phyloP scores from a whole-genome alignment of 1,140 invertebrate species.

The Aphelinus atriplicis region DNA sequence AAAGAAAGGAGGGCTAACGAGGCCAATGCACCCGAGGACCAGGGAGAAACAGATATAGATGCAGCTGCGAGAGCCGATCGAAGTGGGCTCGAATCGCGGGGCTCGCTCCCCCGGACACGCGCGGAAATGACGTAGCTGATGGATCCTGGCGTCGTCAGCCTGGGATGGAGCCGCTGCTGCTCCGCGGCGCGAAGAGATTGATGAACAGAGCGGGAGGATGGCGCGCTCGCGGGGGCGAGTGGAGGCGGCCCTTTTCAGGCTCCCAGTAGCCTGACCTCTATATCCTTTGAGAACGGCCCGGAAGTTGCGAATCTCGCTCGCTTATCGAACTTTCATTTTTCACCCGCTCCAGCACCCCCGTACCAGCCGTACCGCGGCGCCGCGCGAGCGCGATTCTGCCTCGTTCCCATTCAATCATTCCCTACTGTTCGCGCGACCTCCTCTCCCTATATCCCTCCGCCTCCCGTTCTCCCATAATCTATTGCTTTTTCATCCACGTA shows the following conservation, averaged over 20 bases:
- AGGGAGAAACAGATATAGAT: not conserved
- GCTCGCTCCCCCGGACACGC: not conserved
- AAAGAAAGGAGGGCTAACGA: not conserved
- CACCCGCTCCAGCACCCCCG: not conserved
- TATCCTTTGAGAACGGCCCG: not conserved
- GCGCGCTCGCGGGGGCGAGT: no score
- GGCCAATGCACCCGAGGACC: not conserved
- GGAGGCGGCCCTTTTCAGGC: no score
- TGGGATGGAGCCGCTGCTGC: no score
- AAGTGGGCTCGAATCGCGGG: not conserved
- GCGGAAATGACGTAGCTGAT: conserved; percentile 38
- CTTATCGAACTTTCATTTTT: conserved; percentile 15
- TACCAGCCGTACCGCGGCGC: no score
- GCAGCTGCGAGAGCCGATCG: not conserved
- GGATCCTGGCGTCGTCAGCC: conserved; percentile 11
- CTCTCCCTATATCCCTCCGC: no score
- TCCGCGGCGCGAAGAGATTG: conserved; percentile 15
- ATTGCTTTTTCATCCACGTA: not conserved
- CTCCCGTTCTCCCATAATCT: no score
- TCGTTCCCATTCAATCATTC: not conserved
- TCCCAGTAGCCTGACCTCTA: not conserved
- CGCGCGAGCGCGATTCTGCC: no score
- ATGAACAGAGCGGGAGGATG: conserved; percentile 5
- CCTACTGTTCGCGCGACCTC: no score
- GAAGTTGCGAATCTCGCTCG: conserved; percentile 23